Evolutionary conservation across 2,113 vertebrate species (phyloP).

Genomic region (Blennius ocellaris): DNA sequence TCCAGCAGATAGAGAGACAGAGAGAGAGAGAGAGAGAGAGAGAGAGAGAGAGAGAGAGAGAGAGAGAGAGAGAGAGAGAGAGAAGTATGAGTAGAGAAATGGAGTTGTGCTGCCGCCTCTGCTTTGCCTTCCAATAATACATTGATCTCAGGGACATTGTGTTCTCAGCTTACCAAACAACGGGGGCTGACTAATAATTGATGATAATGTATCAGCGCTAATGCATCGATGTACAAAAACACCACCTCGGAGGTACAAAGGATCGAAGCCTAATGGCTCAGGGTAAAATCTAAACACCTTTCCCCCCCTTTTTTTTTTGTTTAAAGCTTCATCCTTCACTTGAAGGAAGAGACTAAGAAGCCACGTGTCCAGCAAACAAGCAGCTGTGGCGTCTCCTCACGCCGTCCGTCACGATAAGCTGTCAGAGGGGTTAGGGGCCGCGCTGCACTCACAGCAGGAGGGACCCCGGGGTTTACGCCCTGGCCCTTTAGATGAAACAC

Average conservation of each 20-base stretch:
- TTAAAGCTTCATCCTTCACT: neutral
- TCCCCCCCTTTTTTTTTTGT: conserved; percentile 2
- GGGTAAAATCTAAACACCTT: neutral
- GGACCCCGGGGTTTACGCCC: conserved; percentile 44
- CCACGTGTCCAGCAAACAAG: neutral
- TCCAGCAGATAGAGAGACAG: conserved; percentile 46
- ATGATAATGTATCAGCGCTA: conserved; percentile 47
- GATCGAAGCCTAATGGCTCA: neutral
- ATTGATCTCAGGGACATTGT: conserved; percentile 62
- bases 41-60: conserved; percentile 37
- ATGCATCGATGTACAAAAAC: conserved; percentile 14
- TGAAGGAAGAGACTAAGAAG: conserved; percentile 11
- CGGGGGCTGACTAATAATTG: conserved; percentile 51
- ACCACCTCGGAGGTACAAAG: neutral
- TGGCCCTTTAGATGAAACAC: conserved; percentile 78
- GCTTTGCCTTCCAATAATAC: conserved; percentile 66
- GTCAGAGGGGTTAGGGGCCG: conserved; percentile 16
- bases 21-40: neutral
- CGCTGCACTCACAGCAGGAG: conserved; percentile 47
- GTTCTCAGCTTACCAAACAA: conserved; percentile 54
- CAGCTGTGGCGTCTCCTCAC: neutral
- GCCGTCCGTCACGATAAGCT: conserved; percentile 15
- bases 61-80: conserved; percentile 10
- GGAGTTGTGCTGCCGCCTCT: conserved; percentile 62
- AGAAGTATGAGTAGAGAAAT: conserved; percentile 42